A percentile compares a stretch with the other conserved stretches of the same genome.
Conservation (phyloP, 2,113 vertebrate species). For the Catharus minimus region DNA sequence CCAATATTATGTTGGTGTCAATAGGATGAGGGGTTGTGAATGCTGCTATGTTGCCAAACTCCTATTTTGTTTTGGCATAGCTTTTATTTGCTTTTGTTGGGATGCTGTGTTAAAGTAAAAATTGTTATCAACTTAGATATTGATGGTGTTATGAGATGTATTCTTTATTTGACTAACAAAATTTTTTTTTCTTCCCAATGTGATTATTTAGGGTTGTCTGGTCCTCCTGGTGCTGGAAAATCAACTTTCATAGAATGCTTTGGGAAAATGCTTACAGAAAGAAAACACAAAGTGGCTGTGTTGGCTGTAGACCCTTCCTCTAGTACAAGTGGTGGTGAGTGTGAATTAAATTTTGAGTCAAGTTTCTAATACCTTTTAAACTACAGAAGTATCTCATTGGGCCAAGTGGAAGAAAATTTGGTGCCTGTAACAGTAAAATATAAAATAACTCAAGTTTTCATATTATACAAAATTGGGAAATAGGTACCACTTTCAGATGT, state of each 20-base stretch:
- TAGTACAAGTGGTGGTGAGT: constrained; percentile 93
- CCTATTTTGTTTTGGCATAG: not conserved
- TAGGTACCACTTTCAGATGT: not conserved
- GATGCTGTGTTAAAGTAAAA: not conserved
- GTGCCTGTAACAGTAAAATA: not conserved
- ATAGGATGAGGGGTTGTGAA: not conserved
- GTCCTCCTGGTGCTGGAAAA: constrained; percentile 96
- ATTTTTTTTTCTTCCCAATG: not conserved
- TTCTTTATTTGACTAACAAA: constrained; percentile 3
- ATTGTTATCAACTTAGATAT: not conserved
- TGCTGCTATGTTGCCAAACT: not conserved
- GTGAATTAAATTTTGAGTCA: not conserved
- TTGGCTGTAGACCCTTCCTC: constrained; percentile 96
- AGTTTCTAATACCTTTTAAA: not conserved
- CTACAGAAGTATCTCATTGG: not conserved
- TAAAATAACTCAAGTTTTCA: not conserved
- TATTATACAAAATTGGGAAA: not conserved
- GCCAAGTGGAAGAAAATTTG: not conserved
- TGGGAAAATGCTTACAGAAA: constrained; percentile 93
- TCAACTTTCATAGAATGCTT: constrained; percentile 96
- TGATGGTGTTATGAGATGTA: not conserved
- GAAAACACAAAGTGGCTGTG: constrained; percentile 90
- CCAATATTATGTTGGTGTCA: accelerated
- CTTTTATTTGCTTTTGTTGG: not conserved
- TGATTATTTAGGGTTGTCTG: constrained; percentile 84